Conservation (phyloP, 1,140 invertebrate species). For the Orius laevigatus region DNA sequence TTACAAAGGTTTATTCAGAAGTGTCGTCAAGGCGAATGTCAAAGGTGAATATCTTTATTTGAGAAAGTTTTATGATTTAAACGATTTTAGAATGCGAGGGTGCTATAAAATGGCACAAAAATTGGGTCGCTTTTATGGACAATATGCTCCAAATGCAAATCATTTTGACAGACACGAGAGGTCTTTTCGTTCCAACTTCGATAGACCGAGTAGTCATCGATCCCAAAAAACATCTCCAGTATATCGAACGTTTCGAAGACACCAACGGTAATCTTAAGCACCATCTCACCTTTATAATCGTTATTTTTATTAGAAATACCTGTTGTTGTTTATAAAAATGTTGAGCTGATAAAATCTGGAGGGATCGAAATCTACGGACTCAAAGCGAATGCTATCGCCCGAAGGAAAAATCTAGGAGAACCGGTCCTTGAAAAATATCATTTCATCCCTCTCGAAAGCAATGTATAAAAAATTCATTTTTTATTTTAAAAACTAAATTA, state of each 20-base stretch:
- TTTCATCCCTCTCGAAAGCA: conserved; percentile 49
- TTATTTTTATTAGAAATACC: conserved; percentile 18
- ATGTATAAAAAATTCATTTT: conserved; percentile 12
- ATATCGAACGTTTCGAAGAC: conserved; percentile 18
- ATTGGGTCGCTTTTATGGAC: conserved; percentile 88
- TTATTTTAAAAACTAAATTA: conserved; percentile 1
- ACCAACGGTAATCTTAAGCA: conserved; percentile 4
- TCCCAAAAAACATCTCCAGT: conserved; percentile 37
- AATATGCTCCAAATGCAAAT: conserved; percentile 80
- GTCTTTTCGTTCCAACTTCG: conserved; percentile 67
- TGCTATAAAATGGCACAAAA: conserved; percentile 48
- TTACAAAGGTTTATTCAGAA: conserved; percentile 63
- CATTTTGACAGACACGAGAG: conserved; percentile 50
- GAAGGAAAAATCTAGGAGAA: conserved; percentile 39
- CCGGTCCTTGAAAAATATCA: conserved; percentile 56
- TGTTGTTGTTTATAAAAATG: conserved; percentile 20
- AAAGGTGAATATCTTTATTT: conserved; percentile 23
- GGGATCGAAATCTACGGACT: conserved; percentile 72
- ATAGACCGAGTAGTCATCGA: conserved; percentile 68
- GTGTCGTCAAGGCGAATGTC: conserved; percentile 34
- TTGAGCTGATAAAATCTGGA: conserved; percentile 39
- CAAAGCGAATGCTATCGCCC: conserved; percentile 60
- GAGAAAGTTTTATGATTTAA: conserved; percentile 16
- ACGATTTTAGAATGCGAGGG: conserved; percentile 30
- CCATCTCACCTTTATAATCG: neutral